These are phyloP conservation scores for Cottoperca gobio DNA, from an alignment of 2,797 vertebrate genomes.

Conservation along the genomic window DNA sequence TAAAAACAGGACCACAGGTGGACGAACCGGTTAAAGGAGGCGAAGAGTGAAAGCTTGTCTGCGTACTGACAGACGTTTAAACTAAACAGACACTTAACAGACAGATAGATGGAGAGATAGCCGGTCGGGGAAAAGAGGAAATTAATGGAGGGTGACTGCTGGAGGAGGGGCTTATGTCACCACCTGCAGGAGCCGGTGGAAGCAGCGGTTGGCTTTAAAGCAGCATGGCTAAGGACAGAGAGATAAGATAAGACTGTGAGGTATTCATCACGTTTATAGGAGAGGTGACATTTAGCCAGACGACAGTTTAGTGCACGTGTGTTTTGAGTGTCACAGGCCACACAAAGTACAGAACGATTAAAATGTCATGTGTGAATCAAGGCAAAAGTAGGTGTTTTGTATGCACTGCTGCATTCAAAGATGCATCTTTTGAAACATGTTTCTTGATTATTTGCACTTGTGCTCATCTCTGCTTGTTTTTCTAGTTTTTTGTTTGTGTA, in stretches of 20 bases:
- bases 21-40: conserved; percentile 60
- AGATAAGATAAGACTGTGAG: conserved; percentile 65
- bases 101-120: conserved; percentile 65
- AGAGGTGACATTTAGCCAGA: conserved; percentile 66
- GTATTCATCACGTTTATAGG: conserved; percentile 61
- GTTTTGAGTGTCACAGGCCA: conserved; percentile 22
- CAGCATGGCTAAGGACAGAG: conserved; percentile 42
- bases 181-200: conserved; percentile 45
- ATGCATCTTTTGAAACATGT: background rate
- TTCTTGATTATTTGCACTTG: background rate
- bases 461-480: background rate
- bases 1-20: conserved; percentile 43
- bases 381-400: no score
- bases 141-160: conserved; percentile 56
- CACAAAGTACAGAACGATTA: background rate
- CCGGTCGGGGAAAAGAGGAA: conserved; percentile 13
- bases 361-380: background rate
- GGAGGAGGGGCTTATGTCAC: conserved; percentile 59
- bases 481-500: background rate
- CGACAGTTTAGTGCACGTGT: conserved; percentile 26
- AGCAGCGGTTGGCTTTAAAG: conserved; percentile 34
- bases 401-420: background rate
- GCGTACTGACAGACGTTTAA: conserved; percentile 54
- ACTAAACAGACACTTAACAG: conserved; percentile 68
- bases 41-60: conserved; percentile 55